Base-by-base conservation (phyloP, 1,140 invertebrate genomes). In the Stegodyphus mimosarum region DNA sequence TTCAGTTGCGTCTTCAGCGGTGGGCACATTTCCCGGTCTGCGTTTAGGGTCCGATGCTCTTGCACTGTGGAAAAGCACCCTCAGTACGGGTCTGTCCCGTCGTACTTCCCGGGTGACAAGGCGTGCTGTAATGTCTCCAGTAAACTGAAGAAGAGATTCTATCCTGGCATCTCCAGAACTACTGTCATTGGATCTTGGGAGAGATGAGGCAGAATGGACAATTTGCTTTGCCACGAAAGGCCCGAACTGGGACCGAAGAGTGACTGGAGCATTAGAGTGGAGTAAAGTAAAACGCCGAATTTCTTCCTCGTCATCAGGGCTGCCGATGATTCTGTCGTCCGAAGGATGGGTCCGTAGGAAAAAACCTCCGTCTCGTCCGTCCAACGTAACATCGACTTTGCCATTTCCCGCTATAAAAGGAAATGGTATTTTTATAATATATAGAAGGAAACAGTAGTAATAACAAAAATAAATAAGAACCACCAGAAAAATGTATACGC, bases 181-280 rank as follows among this genome's bases (percentile, higher is more conserved):
- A 55, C 90, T 88, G 18, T 91, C 91, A 71, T 88, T 81, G 83
- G 86, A 79, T 55, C 49, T 50, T 33, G 63, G 66, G 18, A 48
- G 52, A 9, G 96, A 93, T 88, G 95, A 95, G n/a, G 95, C 92
- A 0, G 95, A 95, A n/a, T 96, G 96, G 15, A 97, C 95, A 2
- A 95, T 97, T 90, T 97, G 96, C 89, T 97, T 97, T 51, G 96
- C 97, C 86, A 95, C 96, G 91, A 97, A 97, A 4, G 96, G 96
- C 5, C 96, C 96, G 88, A 97, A 97, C 7, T 95, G 96, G 9
- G 96, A 96, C 15, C 95, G 91, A 6, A 98, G 94, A 0, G 95
- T 96, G 1, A 95, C 95, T 7, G 96, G 95, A 85, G 95, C 93
- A 50, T 95, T 95, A 53, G 95, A 95, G 89, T 97, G 95, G 88